phyloP scores from a whole-genome alignment of 2,797 vertebrate species.

The Cirrhinus mrigala region DNA sequence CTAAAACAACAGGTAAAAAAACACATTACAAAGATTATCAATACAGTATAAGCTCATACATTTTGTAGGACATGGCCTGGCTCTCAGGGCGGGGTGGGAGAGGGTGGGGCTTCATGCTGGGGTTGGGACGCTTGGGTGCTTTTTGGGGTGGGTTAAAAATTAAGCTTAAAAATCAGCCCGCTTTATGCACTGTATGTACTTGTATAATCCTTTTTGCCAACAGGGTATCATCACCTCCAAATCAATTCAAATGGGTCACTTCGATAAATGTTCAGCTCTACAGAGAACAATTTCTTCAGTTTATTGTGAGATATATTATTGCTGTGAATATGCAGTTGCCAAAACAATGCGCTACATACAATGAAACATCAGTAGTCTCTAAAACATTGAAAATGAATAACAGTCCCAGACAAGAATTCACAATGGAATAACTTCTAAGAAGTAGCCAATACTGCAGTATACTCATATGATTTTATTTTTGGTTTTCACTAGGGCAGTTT shows the following conservation, averaged over 20 bases:
- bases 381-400: neutral
- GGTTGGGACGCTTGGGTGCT: slow-evolving; percentile 54
- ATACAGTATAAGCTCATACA: slow-evolving; percentile 46
- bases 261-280: slow-evolving; percentile 7
- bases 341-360: neutral
- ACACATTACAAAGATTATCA: neutral
- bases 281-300: slow-evolving; percentile 2
- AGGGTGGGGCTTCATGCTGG: slow-evolving; percentile 48
- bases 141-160: slow-evolving; percentile 52
- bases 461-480: neutral
- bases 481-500: neutral
- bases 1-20: neutral
- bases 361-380: neutral
- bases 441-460: neutral
- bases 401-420: neutral
- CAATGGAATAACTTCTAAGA: neutral
- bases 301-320: slow-evolving; percentile 27
- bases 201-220: slow-evolving; percentile 66
- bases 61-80: slow-evolving; percentile 63
- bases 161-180: slow-evolving; percentile 62
- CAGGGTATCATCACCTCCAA: slow-evolving; percentile 60
- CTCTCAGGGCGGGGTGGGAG: slow-evolving; percentile 69
- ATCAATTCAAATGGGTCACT: slow-evolving; percentile 5
- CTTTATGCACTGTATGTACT: slow-evolving; percentile 59
- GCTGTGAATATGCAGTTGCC: slow-evolving; percentile 12